phyloP scores from a whole-genome alignment of 1,140 invertebrate species.

The Pygmarrhopalites habei region DNA sequence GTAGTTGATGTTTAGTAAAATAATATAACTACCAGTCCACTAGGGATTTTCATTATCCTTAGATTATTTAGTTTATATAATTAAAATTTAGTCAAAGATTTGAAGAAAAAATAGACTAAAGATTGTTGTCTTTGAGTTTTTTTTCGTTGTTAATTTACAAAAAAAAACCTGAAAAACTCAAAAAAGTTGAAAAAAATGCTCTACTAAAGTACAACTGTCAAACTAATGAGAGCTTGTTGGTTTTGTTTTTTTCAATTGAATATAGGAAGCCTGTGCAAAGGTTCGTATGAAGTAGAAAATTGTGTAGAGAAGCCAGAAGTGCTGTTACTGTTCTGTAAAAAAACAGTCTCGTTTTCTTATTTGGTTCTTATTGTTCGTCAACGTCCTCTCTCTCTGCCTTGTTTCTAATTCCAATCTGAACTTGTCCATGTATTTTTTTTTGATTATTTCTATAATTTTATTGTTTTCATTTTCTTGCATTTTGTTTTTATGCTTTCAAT shows the following conservation, averaged over 20 bases:
- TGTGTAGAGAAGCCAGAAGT: not conserved
- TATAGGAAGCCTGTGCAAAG: conserved; percentile 6
- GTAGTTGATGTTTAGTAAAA: too few species aligned
- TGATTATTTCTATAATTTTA: too few species aligned
- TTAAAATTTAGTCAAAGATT: too few species aligned
- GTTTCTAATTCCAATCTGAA: not conserved
- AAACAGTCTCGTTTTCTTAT: not conserved
- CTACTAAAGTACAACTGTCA: not conserved
- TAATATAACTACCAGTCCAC: too few species aligned
- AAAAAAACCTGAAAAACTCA: too few species aligned
- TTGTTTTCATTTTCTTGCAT: not conserved
- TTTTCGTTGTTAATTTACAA: too few species aligned
- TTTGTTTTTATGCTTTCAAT: not conserved
- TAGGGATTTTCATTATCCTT: too few species aligned
- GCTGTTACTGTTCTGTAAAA: not conserved
- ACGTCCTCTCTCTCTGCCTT: not conserved
- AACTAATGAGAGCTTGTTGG: conserved; percentile 7
- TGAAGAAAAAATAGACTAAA: too few species aligned
- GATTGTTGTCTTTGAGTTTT: too few species aligned
- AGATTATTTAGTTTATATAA: too few species aligned
- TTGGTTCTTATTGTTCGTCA: not conserved
- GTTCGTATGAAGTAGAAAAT: not conserved
- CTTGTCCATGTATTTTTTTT: not conserved
- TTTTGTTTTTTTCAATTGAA: not conserved
- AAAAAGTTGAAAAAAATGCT: not conserved